Evolutionary conservation across 2,888 invertebrate genomes (phyloP), one percentile per base, ranked within the genome.

Genomic region (Melanotus villosus): DNA sequence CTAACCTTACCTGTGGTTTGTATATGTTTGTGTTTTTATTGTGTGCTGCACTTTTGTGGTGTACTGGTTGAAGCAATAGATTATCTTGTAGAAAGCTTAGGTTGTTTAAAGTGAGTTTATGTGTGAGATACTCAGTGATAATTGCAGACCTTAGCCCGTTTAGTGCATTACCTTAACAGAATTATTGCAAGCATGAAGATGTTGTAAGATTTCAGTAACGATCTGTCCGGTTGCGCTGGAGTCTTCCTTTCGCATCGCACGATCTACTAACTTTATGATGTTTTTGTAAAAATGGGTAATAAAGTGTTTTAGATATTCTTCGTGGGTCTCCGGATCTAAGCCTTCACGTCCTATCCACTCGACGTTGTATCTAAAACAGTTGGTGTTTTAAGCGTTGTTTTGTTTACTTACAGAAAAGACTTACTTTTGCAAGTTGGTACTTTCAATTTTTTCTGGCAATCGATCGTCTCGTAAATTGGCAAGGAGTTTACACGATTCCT

Each of bases 261-360:
- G 89, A 84, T 98, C 97, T 0, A 98, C 96, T 10, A 98, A 88
- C 79, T 96, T 95, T 1, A 94, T 90, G 72, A 98, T 96, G 76
- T 95, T 95, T 81, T 95, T 93, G 84, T 97, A 97, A 86, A 97
- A 98, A 82, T 97, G 97, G 0, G 94, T 91, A 73, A 97, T 95
- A 83, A 98, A 98, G 79, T 97, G 94, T 81, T 95, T 94, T 10
- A 98, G 87, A 81, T 98, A 99, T 81, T 98, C 97, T 64, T 93
- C 90, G 80, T 98, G 98, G 0, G 97, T 96, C 81, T 97, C 97
- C 1, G 90, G 89, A 79, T 97, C 97, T 26, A 99, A 86, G 26
- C 98, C 98, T 82, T 97, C 97, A 54, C 98, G 89, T 0, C 98
- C 98, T 45, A 96, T 95, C 99, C 99, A 99, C 82, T 98, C 98